phyloP scores from a whole-genome alignment of 2,888 invertebrate species.

The Brachyptera putata region DNA sequence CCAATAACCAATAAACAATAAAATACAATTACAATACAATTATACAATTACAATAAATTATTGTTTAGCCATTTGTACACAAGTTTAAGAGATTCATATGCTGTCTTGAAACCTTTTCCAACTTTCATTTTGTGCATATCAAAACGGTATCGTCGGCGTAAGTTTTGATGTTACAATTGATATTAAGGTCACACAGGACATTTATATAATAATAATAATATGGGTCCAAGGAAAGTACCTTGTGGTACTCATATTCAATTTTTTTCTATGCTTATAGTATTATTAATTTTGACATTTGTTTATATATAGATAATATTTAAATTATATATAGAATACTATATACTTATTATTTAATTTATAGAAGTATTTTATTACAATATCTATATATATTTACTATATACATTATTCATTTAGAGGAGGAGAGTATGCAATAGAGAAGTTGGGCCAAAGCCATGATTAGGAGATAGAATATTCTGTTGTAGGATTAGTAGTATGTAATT shows the following conservation, averaged over 20 bases:
- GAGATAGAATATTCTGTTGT: no score
- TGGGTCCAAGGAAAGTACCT: conserved; percentile 23
- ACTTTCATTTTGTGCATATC: background rate
- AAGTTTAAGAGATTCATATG: background rate
- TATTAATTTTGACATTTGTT: background rate
- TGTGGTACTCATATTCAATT: conserved; percentile 14
- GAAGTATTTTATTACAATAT: no score
- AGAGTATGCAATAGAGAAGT: no score
- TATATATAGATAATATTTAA: no score
- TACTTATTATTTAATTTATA: no score
- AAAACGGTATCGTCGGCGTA: conserved; percentile 23
- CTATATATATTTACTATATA: no score
- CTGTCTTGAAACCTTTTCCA: background rate
- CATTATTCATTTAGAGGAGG: no score
- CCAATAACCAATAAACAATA: no score
- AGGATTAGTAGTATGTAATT: no score
- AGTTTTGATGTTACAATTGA: conserved; percentile 5
- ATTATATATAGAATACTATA: no score
- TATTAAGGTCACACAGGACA: conserved; percentile 8
- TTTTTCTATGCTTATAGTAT: background rate
- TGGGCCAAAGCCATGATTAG: no score
- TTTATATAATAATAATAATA: conserved; percentile 22
- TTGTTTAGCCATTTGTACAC: background rate
- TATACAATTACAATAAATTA: background rate
- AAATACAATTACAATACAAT: no score